Base-by-base conservation (phyloP, 2,888 invertebrate species). In the Arge pagana region DNA sequence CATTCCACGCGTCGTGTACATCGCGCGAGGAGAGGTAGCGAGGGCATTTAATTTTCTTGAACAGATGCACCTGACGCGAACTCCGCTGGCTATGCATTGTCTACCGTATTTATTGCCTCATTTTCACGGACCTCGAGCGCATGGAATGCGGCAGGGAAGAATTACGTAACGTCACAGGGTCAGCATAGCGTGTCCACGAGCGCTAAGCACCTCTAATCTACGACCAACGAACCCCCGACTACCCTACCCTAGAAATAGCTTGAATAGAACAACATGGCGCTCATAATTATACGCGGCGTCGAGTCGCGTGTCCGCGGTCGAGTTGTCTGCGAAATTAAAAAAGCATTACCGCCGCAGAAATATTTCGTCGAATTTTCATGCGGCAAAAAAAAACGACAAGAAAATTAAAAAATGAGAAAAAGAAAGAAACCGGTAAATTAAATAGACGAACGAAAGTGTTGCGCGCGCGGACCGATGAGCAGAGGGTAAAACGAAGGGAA, bases 141-240 rank as follows among this genome's bases (percentile, higher is more conserved):
- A 35, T 45, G 42, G 42, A 42, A 45, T 33, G 45, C n/a, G 45
- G 23, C 23, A 8, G 45, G n/a, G 45, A 23, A 33, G 33, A 45
- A 42, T 42, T 31, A 45, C 45, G 33, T 21, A 33, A 33, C 13
- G 31, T 33, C 45, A 13, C 16, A 35, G 21, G 45, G 45, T 45
- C 45, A 45, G 45, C 45, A 24, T 42, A 19, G 42, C 42, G 42
- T 42, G 42, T 23, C 45, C 30, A 26, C 33, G 15, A 45, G 45
- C 35, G 43, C 45, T 31, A 45, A 45, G 18, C 45, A 33, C 30
- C 33, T 21, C 24, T 33, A 33, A 45, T 45, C 45, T 45, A 45
- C 33, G 21, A 45, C 45, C 45, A 23, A 23, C 45, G 21, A 33
- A n/a, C 33, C 33, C 16, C 13, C 30, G n/a, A 16, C 42, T n/a